phyloP scores from a whole-genome alignment of 1,140 invertebrate genomes.

The Brachionus paranguensis region DNA sequence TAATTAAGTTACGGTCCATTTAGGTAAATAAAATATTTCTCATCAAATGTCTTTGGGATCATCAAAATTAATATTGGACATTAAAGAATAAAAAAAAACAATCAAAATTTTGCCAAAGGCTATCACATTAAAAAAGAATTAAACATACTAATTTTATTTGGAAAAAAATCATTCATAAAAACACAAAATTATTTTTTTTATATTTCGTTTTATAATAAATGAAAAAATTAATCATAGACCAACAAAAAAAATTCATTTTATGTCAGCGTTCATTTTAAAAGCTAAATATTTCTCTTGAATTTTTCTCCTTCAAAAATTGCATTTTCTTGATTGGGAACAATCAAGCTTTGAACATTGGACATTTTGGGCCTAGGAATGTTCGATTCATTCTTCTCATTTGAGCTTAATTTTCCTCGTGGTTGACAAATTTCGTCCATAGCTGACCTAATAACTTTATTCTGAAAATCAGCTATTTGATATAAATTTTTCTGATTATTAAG shows the following conservation, averaged over 20 bases:
- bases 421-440: background rate
- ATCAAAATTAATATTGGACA: background rate
- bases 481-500: background rate
- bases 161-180: background rate
- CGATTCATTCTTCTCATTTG: background rate
- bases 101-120: background rate
- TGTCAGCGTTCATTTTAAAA: background rate
- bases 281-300: constrained; percentile 10
- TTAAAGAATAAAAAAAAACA: background rate
- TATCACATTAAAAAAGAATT: background rate
- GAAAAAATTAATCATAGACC: background rate
- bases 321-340: background rate
- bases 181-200: background rate
- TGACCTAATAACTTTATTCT: background rate
- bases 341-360: background rate
- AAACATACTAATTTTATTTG: background rate
- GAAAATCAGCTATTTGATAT: constrained; percentile 12
- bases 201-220: background rate
- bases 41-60: constrained; percentile 12
- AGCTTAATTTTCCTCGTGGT: background rate
- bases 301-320: constrained; percentile 1
- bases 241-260: background rate
- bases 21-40: background rate
- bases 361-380: background rate
- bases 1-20: background rate